Evolutionary conservation across 2,797 vertebrate species (phyloP).

Genomic region (Sebastes oblongus): DNA sequence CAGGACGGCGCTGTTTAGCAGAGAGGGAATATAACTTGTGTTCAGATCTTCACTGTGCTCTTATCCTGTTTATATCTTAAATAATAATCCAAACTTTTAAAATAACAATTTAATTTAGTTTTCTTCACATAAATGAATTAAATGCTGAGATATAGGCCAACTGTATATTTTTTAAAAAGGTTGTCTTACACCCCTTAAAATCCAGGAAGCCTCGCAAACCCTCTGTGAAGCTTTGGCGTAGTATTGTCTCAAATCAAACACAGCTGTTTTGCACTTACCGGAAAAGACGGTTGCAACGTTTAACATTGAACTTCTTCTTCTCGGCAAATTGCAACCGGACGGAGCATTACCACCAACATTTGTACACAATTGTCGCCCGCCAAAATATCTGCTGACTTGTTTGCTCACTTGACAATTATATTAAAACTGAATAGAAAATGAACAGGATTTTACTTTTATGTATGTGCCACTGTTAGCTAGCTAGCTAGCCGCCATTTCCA

Average conservation of each 20-base stretch:
- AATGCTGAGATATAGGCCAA: too few species aligned
- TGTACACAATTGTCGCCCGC: accelerated
- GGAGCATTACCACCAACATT: not conserved
- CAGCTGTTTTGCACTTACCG: not conserved
- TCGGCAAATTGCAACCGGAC: not conserved
- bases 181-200: too few species aligned
- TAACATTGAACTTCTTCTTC: not conserved
- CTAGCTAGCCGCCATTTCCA: not conserved
- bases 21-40: too few species aligned
- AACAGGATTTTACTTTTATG: not conserved
- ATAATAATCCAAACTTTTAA: too few species aligned
- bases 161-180: too few species aligned
- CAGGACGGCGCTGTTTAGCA: too few species aligned
- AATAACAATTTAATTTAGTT: too few species aligned
- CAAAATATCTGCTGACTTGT: not conserved
- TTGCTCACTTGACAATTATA: not conserved
- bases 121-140: too few species aligned
- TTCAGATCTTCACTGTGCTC: too few species aligned
- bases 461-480: not conserved
- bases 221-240: not conserved
- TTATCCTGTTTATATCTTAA: too few species aligned
- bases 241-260: not conserved
- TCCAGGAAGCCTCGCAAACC: accelerated
- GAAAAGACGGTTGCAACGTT: accelerated
- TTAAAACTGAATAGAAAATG: not conserved